Evolutionary conservation across 1,140 invertebrate genomes (phyloP), one percentile per base, ranked within the genome.

Genomic region (Euwallacea fornicatus): DNA sequence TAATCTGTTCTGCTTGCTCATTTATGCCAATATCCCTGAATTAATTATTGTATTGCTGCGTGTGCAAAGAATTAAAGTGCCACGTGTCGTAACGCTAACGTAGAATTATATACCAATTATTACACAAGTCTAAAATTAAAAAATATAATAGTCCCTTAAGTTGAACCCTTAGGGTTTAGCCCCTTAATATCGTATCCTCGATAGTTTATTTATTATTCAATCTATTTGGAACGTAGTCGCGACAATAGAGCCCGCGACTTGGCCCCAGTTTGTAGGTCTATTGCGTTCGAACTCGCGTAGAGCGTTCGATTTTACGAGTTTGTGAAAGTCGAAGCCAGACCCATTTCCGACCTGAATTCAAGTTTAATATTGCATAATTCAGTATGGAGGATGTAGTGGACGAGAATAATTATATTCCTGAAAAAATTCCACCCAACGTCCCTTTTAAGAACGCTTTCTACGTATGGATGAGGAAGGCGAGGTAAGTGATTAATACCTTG

Each of bases 361-460:
- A 6, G 55, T 58, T 10, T 58, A 6, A 21, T 16, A 10, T 61
- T 61, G 59, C 8, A 7, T 13, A n/a, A 61, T 61, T 61, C 16
- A 61, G 42, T 15, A 72, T 67, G 70, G 56, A 43, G 7, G 64
- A 67, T 15, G 8, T 21, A 8, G 59, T 67, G 42, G 60, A 55
- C 54, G 70, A 66, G 41, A 59, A 67, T 44, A 71, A 64, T 50
- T 71, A 71, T 33, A 16, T 71, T 21, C 69, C 69, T 2, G 70
- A 72, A 43, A 66, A 43, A 21, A 44, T 61, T 8, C 62, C 69
- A 41, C 21, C 65, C 4, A 66, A 54, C 43, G 63, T 72, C 7
- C 66, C 73, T 2, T 74, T 74, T 62, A 73, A 77, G 33, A 71
- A 66, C 9, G 74, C 74, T 11, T 77, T 77, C 44, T 77, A 76